phyloP scores from a whole-genome alignment of 2,888 invertebrate species.

The Pinctada fucata region DNA sequence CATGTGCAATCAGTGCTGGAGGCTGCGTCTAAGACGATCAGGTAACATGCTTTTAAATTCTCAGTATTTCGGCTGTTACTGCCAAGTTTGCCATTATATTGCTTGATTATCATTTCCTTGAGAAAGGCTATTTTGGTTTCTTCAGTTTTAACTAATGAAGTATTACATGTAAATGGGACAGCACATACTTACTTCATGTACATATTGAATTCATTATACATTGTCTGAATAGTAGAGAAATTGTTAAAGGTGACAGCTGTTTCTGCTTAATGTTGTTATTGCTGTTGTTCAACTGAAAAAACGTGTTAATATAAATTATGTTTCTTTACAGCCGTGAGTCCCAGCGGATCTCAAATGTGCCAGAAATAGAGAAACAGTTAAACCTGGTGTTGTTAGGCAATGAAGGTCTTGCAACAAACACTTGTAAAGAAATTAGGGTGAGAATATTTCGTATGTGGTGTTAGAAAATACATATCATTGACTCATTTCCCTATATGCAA shows the following conservation, averaged over 20 bases:
- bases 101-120: no score
- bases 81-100: neutral
- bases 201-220: no score
- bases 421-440: slow-evolving; percentile 89
- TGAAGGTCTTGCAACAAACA: slow-evolving; percentile 90
- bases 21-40: slow-evolving; percentile 30
- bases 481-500: neutral
- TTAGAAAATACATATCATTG: no score
- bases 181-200: no score
- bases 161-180: no score
- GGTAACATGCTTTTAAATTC: slow-evolving; percentile 6
- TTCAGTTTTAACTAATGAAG: no score
- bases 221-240: no score
- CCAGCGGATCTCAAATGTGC: slow-evolving; percentile 15
- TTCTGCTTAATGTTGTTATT: no score
- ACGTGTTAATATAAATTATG: no score
- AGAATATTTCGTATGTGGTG: slow-evolving; percentile 43
- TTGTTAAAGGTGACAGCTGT: no score
- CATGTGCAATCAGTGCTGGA: slow-evolving; percentile 32
- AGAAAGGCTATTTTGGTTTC: no score
- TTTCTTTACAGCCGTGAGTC: slow-evolving; percentile 25
- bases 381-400: slow-evolving; percentile 93
- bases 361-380: slow-evolving; percentile 80
- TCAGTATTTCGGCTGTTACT: neutral
- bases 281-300: no score